phyloP scores from a whole-genome alignment of 2,113 vertebrate genomes.

The Axis porcinus region DNA sequence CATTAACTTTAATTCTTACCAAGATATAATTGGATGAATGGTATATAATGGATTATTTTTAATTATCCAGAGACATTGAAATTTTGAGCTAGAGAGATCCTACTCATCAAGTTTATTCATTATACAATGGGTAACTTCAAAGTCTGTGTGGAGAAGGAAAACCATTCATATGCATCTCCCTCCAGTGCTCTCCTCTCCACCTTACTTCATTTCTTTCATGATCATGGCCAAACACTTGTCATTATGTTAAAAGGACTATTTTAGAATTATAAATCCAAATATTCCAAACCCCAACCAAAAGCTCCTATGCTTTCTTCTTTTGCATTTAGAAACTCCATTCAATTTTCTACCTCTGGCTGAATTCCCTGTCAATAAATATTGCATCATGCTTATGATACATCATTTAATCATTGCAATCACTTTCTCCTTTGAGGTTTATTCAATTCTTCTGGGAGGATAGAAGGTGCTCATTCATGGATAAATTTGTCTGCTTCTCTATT shows the following conservation, averaged over 20 bases:
- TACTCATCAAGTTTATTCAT: not conserved
- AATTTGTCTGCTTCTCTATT: not conserved
- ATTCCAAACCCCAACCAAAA: not conserved
- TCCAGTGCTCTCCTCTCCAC: not conserved
- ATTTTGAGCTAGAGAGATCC: not conserved
- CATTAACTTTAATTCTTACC: not conserved
- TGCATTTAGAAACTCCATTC: not conserved
- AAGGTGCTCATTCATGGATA: not conserved
- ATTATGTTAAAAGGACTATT: not conserved
- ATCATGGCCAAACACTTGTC: not conserved
- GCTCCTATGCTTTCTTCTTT: not conserved
- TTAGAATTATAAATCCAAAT: not conserved
- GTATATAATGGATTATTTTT: constrained; percentile 8
- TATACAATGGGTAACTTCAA: not conserved
- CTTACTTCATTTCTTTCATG: not conserved
- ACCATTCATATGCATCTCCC: not conserved
- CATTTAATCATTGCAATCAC: not conserved
- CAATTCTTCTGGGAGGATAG: not conserved
- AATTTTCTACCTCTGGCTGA: not conserved
- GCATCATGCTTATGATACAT: not conserved
- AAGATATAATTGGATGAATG: not conserved
- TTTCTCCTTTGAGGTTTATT: not conserved
- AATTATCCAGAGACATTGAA: constrained; percentile 28
- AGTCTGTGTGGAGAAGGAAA: not conserved
- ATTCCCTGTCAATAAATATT: not conserved